Base-by-base conservation (phyloP, 2,113 vertebrate species). In the Petrocephalus microphthalmus region DNA sequence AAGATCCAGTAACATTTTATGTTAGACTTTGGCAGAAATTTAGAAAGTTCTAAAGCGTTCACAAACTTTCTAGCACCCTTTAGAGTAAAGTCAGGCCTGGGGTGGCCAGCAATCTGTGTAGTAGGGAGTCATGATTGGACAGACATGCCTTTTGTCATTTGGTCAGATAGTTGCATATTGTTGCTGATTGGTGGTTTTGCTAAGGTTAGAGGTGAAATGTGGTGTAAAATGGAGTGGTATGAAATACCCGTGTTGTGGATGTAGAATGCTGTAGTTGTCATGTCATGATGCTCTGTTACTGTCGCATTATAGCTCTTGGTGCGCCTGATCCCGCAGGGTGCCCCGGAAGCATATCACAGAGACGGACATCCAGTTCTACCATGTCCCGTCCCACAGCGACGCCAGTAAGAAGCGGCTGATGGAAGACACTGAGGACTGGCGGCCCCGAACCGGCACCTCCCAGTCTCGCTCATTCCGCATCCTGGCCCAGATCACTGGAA, bases 381-480 rank as follows among this genome's bases (percentile, higher is more conserved):
- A 99, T 87, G 95, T 97, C 15, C 96, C 97, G 8, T 95, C 96
- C 90, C 97, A 97, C 47, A 97, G 96, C 1, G 97, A 98, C 53
- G 96, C 97, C 89, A 99, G 98, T 94, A 98, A 98, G 94, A 98
- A 98, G 91, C 96, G 98, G 7, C 94, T 99, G 93, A 98, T 95
- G 6, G 97, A 99, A 88, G 98, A 99, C 90, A 99, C 98, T 0
- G 98, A 99, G 90, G 98, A 99, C 91, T 99, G 98, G 98, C 97
- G 95, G 5, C 98, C 98, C 0, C 94, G 97, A 17, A 96, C 96
- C 0, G 98, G 98, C 74, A 99, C 98, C 1, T 98, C 97, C 74
- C 98, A 99, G 93, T 99, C 98, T 71, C 97, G 97, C 74, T 99
- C 98, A 13, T 99, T 99, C 94, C 96, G 96, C 47, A 99, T 99